A percentile compares a stretch with the other conserved stretches of the same genome.
Conservation (phyloP, 2,113 vertebrate genomes). For the Carassius gibelio region DNA sequence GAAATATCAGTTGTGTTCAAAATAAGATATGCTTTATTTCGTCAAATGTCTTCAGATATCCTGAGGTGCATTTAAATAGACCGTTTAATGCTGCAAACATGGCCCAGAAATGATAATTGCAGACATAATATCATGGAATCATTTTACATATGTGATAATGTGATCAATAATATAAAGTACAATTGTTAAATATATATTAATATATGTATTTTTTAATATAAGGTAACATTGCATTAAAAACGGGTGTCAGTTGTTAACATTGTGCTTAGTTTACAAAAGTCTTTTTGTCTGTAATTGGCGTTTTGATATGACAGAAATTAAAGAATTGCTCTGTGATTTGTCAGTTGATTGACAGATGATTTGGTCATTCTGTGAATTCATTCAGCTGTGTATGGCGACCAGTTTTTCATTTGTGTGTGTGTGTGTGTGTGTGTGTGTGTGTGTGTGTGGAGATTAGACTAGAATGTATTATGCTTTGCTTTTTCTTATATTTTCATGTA, state of each 20-base stretch:
- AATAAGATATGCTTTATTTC: slow-evolving; percentile 45
- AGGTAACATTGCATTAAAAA: not conserved
- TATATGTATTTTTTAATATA: not conserved
- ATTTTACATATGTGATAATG: not conserved
- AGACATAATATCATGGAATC: not conserved
- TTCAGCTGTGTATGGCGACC: not conserved
- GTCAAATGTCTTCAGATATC: slow-evolving; percentile 27
- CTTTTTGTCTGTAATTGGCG: not conserved
- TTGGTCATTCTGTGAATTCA: not conserved
- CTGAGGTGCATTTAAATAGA: not conserved
- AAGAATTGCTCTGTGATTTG: not conserved
- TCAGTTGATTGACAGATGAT: not conserved
- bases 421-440: not conserved
- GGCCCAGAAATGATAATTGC: not conserved
- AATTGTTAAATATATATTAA: not conserved
- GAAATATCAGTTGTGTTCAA: slow-evolving; percentile 46
- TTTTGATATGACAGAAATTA: not conserved
- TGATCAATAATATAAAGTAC: too few species aligned
- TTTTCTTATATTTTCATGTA: not conserved
- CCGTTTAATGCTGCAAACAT: not conserved
- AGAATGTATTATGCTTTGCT: not conserved
- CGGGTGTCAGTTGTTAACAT: not conserved
- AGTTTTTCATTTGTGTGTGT: not conserved
- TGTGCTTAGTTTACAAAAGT: not conserved
- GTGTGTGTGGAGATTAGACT: not conserved